Evolutionary conservation across 2,113 vertebrate genomes (phyloP), one percentile per base, ranked within the genome.

Genomic region (Megaceryle torquata): DNA sequence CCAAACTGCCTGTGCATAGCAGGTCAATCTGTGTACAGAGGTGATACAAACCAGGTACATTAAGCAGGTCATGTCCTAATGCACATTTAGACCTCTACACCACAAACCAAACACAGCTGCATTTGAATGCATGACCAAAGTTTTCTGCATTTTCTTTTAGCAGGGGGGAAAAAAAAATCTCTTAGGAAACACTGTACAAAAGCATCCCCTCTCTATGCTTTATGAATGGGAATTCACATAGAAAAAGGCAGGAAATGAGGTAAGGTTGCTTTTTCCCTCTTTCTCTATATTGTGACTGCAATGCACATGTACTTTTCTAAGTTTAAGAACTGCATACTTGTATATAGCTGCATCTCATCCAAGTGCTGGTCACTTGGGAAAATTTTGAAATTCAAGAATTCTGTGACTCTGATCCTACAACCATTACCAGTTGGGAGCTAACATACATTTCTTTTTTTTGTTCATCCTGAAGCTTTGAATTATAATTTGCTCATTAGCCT

Each of bases 401-500:
- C 91, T 79, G 79, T 0, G 3, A 88, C 79, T 90, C 87, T 86
- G 84, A 91, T 95, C 78, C 89, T 89, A 85, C 74, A 95, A 82
- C 81, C 70, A 53, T 57, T 93, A 93, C 93, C 95, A 97, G 86
- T 16, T 95, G 95, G 95, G 95, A 96, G 89, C 93, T 97, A 96
- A 94, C 92, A 95, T 67, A 94, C 86, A 91, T 96, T 96, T 91
- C 65, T 86, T 95, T 93, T 91, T 91, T 92, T 84, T 80, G 57
- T 91, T 95, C 91, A 82, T 96, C 86, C 89, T 93, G 86, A 93
- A 93, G 91, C 93, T 95, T 89, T 96, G 95, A 97, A 96, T 96
- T 94, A 68, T 89, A 96, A 96, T 92, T 96, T 93, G 88, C 90
- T 96, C 93, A 95, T 95, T 97, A 97, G 88, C 88, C 96, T 95